These are phyloP conservation scores for Paramormyrops hopkinsi DNA, from an alignment of 2,797 vertebrate species.

Conservation along the genomic window DNA sequence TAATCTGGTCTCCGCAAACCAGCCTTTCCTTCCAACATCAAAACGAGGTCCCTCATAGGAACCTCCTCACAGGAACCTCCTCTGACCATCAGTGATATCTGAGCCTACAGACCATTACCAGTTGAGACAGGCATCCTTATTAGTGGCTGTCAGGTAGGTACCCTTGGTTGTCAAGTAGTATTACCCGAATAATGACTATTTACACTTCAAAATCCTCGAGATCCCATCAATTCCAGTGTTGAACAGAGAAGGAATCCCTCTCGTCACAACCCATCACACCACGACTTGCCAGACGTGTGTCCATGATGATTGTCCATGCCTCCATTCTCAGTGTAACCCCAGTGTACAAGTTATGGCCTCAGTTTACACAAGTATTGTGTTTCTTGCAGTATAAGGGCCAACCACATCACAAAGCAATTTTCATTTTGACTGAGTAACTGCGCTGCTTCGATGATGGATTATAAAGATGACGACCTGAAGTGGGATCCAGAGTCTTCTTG, in stretches of 20 bases:
- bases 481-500: background rate
- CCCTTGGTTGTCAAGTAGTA: background rate
- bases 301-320: background rate
- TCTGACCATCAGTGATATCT: conserved; percentile 44
- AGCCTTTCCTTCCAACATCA: conserved; percentile 43
- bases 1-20: conserved; percentile 42
- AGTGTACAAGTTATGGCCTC: background rate
- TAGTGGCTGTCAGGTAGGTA: background rate
- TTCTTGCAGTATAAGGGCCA: background rate
- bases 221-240: background rate
- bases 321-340: background rate
- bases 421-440: background rate
- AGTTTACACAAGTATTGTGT: background rate
- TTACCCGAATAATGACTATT: background rate
- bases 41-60: conserved; percentile 38
- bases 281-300: background rate
- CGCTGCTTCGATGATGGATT: background rate
- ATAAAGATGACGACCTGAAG: background rate
- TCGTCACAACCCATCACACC: background rate
- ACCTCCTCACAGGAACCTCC: conserved; percentile 42
- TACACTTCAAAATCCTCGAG: background rate
- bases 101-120: conserved; percentile 46
- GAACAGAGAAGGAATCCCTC: background rate
- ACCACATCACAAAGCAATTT: background rate
- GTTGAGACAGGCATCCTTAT: conserved; percentile 38